Evolutionary conservation across 2,888 invertebrate genomes (phyloP).

Genomic region (Calameuta idolon): DNA sequence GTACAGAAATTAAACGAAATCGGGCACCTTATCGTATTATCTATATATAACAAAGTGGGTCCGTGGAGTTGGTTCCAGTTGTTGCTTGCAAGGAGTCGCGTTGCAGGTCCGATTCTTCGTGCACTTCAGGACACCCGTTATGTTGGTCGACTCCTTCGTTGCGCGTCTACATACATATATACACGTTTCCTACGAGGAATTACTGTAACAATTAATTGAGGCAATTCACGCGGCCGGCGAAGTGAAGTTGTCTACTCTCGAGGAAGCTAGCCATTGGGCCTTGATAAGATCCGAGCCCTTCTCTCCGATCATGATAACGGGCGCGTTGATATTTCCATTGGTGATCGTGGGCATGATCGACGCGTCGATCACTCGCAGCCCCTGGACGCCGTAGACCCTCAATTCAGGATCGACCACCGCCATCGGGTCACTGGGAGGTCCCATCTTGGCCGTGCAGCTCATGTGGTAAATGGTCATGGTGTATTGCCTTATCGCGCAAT

Average conservation of each 20-base stretch:
- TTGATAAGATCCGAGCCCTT: conserved; percentile 88
- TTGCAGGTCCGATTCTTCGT: not conserved
- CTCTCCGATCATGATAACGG: conserved; percentile 89
- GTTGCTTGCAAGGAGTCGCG: not conserved
- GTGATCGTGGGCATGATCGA: conserved; percentile 90
- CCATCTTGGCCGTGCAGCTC: conserved; percentile 89
- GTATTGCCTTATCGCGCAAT: conserved; percentile 85
- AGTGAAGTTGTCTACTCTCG: not conserved
- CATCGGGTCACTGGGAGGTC: conserved; percentile 79
- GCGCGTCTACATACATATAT: not conserved
- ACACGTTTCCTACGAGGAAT: not conserved
- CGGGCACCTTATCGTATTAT: not conserved
- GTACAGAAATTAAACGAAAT: not conserved
- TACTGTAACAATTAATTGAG: not conserved
- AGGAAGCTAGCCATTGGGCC: conserved; percentile 72
- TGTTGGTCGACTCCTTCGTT: not conserved
- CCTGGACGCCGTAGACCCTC: conserved; percentile 81
- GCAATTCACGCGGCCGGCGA: not conserved
- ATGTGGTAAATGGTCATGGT: conserved; percentile 91
- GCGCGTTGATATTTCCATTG: conserved; percentile 89
- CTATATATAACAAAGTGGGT: not conserved
- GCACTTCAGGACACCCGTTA: not conserved
- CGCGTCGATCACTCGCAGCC: conserved; percentile 86
- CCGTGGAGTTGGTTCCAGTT: not conserved
- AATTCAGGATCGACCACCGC: conserved; percentile 86